Base-by-base conservation (phyloP, 2,113 vertebrate genomes). In the Corythornis vintsioides region DNA sequence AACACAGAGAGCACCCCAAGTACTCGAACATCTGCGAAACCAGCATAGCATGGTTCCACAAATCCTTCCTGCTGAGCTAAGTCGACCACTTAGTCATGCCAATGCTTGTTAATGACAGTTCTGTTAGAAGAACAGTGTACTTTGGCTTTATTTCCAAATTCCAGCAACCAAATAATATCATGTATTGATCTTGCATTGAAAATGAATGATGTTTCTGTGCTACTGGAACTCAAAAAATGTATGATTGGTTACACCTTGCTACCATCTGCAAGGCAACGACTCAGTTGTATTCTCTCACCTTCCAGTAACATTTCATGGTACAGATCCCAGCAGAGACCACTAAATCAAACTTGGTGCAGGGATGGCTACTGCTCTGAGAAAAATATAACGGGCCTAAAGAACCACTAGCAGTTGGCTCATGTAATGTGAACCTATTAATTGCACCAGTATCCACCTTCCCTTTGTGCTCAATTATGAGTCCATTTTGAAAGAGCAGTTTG, bases 391-490 rank as follows among this genome's bases (percentile, higher is more conserved):
- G 95, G 79, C 89, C 92, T 79, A 89, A 82, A 91, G 92, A 88
- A 92, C 31, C 63, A 93, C 75, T 66, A 88, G 60, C n/a, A 29
- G 63, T 92, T 84, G 72, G 67, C 66, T 85, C 25, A 5, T 71
- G 63, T 92, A 89, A 95, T 88, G 86, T 61, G 90, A 93, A 90
- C 73, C 88, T 92, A 76, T 84, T 96, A 95, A 97, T 96, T 96
- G 93, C 94, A 92, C 61, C 77, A 94, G 76, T 25, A 1, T 50
- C 63, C 74, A 83, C 78, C 84, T 89, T 83, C 57, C 22, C 50
- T 86, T 74, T 88, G 38, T 80, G 88, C 50, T 95, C 79, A 86
- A 78, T 95, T 88, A 90, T 12, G 77, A 93, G 74, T 75, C 76
- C 83, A 66, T 84, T 95, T 94, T 92, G 94, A 95, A 92, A 91